Conservation (phyloP, 1,140 invertebrate species). For the Glossosoma conforme region DNA sequence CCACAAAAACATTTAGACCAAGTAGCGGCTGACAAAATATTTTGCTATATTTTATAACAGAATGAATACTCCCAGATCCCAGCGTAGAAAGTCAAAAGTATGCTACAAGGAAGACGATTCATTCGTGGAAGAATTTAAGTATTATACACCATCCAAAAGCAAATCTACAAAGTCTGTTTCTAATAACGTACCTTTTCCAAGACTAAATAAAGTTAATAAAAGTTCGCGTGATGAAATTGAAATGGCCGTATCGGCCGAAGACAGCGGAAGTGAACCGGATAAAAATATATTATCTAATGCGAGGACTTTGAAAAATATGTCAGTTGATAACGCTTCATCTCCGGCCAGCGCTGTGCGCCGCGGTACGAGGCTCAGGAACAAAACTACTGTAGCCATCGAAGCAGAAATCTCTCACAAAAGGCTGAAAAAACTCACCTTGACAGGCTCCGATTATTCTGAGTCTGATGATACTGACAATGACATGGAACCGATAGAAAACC, state of each 20-base stretch:
- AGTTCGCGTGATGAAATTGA: no score
- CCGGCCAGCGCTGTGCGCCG: no score
- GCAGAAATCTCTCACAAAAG: conserved; percentile 12
- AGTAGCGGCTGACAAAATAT: no score
- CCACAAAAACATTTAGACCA: no score
- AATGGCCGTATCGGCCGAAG: no score
- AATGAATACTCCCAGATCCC: conserved; percentile 10
- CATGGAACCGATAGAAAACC: conserved; percentile 14
- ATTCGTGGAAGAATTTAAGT: conserved; percentile 21
- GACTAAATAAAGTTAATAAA: no score
- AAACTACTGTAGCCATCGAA: conserved; percentile 13
- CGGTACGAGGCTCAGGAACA: conserved; percentile 15
- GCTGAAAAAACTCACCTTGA: conserved; percentile 8
- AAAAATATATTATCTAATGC: no score
- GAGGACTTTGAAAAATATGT: no score
- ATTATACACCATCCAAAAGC: conserved; percentile 3
- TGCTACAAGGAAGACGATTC: conserved; percentile 28
- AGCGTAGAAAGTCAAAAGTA: conserved; percentile 14
- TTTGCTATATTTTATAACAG: no score
- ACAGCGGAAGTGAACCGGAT: no score
- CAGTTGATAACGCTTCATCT: no score
- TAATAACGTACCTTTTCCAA: no score
- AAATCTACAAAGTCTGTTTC: conserved; percentile 9
- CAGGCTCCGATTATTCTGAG: conserved; percentile 9
- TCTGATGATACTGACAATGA: conserved; percentile 12